Conservation (phyloP, 2,113 vertebrate genomes). For the Cairina moschata region DNA sequence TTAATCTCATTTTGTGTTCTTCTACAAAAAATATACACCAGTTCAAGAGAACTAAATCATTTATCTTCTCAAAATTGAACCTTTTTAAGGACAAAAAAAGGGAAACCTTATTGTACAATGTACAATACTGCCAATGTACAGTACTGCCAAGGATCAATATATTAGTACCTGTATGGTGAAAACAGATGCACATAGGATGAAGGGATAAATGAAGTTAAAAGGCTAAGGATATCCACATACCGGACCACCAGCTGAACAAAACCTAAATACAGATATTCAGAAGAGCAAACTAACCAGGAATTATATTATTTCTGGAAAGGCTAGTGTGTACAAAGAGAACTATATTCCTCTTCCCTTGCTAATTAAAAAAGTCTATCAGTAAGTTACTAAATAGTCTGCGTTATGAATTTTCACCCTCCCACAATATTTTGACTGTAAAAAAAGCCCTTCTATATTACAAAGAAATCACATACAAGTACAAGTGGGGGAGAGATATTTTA, state of each 20-base stretch:
- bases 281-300: neutral
- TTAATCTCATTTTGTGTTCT: neutral
- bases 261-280: neutral
- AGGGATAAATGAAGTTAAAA: neutral
- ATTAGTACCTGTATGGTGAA: neutral
- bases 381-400: neutral
- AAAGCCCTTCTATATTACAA: neutral
- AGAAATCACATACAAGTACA: neutral
- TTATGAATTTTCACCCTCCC: neutral
- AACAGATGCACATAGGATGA: neutral
- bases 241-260: neutral
- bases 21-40: neutral
- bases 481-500: neutral
- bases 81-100: neutral
- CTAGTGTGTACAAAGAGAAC: neutral
- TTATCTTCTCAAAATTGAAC: neutral
- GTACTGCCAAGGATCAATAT: neutral
- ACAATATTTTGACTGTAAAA: neutral
- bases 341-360: neutral
- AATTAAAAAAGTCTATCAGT: neutral
- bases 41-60: neutral
- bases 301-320: neutral
- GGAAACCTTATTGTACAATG: neutral
- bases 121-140: neutral
- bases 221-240: neutral